phyloP scores from a whole-genome alignment of 1,140 invertebrate genomes.

The Hermatobates lingyangjiaoensis region DNA sequence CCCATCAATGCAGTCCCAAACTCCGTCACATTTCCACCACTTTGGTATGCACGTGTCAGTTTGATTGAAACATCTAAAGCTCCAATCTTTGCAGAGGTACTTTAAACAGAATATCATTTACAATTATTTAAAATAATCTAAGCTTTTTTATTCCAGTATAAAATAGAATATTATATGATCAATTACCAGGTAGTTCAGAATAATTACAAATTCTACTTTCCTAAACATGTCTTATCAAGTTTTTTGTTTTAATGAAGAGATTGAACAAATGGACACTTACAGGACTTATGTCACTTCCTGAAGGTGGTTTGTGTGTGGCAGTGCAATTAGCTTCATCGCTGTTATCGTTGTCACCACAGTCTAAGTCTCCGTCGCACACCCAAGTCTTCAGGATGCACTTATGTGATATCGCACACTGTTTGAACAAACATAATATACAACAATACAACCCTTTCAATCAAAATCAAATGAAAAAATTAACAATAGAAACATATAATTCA shows the following conservation, averaged over 20 bases:
- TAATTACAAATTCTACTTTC: no score
- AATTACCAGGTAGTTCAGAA: no score
- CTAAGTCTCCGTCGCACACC: conserved; percentile 45
- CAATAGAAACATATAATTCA: no score
- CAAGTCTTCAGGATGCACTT: conserved; percentile 72
- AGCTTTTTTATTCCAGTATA: no score
- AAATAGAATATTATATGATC: no score
- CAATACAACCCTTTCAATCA: conserved; percentile 20
- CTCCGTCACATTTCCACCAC: conserved; percentile 58
- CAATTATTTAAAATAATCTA: no score
- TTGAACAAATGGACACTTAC: no score
- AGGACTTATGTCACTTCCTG: no score
- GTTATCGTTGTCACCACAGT: conserved; percentile 40
- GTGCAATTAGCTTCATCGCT: conserved; percentile 41
- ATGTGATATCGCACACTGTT: conserved; percentile 14
- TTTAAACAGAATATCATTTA: conserved; percentile 11
- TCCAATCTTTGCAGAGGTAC: conserved; percentile 46
- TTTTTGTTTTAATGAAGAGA: no score
- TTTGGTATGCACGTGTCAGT: conserved; percentile 63
- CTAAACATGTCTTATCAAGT: no score
- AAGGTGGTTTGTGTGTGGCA: conserved; percentile 10
- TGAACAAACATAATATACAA: conserved; percentile 1
- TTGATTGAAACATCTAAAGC: conserved; percentile 39
- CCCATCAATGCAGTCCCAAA: conserved; percentile 57
- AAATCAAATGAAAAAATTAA: no score